These are phyloP conservation scores for Eupeodes latifasciatus DNA, from an alignment of 2,888 invertebrate species.

Conservation along the genomic window DNA sequence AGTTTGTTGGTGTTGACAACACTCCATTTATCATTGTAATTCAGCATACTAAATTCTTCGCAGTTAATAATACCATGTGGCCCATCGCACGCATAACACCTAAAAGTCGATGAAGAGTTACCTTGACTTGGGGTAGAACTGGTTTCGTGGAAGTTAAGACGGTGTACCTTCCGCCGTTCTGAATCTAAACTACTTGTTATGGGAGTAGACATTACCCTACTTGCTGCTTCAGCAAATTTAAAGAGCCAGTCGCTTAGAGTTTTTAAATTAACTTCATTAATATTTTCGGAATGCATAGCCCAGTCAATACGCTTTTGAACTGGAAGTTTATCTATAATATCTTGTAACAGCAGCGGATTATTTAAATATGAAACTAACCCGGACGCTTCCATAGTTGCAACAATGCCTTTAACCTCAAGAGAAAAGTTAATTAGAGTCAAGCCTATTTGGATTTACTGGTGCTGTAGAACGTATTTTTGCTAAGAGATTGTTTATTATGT, in stretches of 20 bases:
- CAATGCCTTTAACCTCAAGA: background rate
- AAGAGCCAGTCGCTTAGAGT: slow-evolving; percentile 43
- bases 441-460: slow-evolving; percentile 2
- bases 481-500: slow-evolving; percentile 55
- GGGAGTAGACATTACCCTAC: slow-evolving; percentile 7
- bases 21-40: no score
- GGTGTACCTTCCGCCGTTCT: no score
- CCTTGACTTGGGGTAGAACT: no score
- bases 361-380: slow-evolving; percentile 16
- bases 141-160: no score
- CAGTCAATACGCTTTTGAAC: slow-evolving; percentile 30
- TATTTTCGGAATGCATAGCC: slow-evolving; percentile 1
- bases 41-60: no score
- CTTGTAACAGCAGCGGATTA: slow-evolving; percentile 4
- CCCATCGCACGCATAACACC: no score
- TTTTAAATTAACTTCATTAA: slow-evolving; percentile 14
- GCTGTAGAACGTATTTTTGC: slow-evolving; percentile 35
- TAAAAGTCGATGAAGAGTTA: no score
- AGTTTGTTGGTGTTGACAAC: no score
- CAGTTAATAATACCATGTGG: no score
- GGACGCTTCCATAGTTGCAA: slow-evolving; percentile 21
- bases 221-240: slow-evolving; percentile 4
- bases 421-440: slow-evolving; percentile 27
- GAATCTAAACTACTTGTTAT: no score
- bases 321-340: slow-evolving; percentile 20